Percentiles rank a stretch among this genome's conserved stretches.
Conservation (phyloP, 2,888 invertebrate species). For the Agrochola lota region DNA sequence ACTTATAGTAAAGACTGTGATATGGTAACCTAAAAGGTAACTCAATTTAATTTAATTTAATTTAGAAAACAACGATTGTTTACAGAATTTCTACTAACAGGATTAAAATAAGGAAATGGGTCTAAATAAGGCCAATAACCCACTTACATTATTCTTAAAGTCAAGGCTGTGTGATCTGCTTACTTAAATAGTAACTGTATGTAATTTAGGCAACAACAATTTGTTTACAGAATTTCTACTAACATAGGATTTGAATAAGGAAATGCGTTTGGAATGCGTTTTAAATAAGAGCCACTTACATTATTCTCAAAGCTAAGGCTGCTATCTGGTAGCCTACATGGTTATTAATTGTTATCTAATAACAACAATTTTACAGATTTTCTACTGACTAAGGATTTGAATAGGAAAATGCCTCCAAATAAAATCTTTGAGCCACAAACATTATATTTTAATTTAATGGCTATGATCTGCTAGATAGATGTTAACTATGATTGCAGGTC, state of each 20-base stretch:
- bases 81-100: not conserved
- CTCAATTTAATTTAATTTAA: too few relatives aligned
- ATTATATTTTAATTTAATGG: not conserved
- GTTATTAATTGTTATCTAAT: too few relatives aligned
- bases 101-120: slow-evolving; percentile 4
- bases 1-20: not conserved
- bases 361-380: too few relatives aligned
- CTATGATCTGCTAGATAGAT: not conserved
- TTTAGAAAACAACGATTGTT: too few relatives aligned
- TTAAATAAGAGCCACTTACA: too few relatives aligned
- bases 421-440: not conserved
- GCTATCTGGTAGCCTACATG: too few relatives aligned
- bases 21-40: not conserved
- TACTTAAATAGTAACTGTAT: too few relatives aligned
- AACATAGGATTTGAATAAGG: slow-evolving; percentile 4
- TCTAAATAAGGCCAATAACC: not conserved
- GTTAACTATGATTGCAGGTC: too few relatives aligned
- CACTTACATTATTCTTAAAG: slow-evolving; percentile 42
- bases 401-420: not conserved
- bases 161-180: slow-evolving; percentile 8
- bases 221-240: slow-evolving; percentile 1
- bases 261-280: not conserved
- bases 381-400: too few relatives aligned
- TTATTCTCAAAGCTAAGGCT: slow-evolving; percentile 15
- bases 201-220: not conserved